Percentiles rank a stretch among this genome's conserved stretches.
phyloP scores from a whole-genome alignment of 2,113 vertebrate genomes.

The Apteryx owenii region DNA sequence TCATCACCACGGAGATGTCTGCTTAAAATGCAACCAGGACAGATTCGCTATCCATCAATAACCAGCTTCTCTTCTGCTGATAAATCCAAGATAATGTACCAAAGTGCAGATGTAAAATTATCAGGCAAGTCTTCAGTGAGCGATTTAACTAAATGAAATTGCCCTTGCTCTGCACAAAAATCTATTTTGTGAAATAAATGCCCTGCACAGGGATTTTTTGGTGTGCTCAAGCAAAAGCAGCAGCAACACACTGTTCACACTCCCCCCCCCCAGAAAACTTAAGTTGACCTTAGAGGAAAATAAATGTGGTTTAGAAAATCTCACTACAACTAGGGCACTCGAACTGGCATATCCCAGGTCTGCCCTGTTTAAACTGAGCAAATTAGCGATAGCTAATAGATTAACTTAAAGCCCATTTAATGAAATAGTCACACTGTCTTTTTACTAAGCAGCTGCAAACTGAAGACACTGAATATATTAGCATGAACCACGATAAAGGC shows the following conservation, averaged over 20 bases:
- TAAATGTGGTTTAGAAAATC: not conserved
- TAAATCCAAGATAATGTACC: not conserved
- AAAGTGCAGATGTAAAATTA: not conserved
- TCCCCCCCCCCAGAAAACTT: not conserved
- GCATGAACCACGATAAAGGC: not conserved
- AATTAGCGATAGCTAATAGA: not conserved
- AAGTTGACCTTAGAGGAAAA: not conserved
- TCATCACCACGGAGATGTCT: constrained; percentile 33
- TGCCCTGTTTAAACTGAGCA: not conserved
- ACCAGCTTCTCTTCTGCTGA: not conserved
- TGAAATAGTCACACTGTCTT: not conserved
- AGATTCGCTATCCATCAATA: not conserved
- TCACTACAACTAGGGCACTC: not conserved
- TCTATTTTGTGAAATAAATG: not conserved
- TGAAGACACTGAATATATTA: not conserved
- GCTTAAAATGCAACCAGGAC: constrained; percentile 57
- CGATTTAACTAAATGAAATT: not conserved
- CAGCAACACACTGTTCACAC: not conserved
- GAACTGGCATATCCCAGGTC: not conserved
- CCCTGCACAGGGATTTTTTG: not conserved
- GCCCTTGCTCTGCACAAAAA: not conserved
- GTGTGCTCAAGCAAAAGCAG: not conserved
- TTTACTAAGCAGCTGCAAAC: not conserved
- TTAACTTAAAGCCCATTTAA: not conserved
- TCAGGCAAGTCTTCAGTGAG: not conserved